A percentile compares a stretch with the other conserved stretches of the same genome.
These are phyloP conservation scores for Rhimphoctona megacephalus DNA, from an alignment of 2,888 invertebrate species.

Conservation along the genomic window DNA sequence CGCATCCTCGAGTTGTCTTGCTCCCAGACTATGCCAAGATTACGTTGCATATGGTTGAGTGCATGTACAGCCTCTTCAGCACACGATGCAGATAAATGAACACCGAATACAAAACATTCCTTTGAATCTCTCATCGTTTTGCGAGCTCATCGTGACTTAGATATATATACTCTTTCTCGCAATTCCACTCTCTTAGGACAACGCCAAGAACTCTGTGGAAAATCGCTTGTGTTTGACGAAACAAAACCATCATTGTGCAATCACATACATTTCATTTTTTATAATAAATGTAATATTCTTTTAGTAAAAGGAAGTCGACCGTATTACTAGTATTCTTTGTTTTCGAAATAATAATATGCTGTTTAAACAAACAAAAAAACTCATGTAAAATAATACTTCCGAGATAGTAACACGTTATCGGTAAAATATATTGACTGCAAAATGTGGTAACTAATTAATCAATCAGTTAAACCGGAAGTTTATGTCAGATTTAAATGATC, in stretches of 20 bases:
- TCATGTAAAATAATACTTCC: background rate
- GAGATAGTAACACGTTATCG: background rate
- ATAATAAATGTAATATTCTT: background rate
- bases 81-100: conserved; percentile 66
- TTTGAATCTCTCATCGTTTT: conserved; percentile 51
- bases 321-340: background rate
- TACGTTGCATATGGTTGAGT: conserved; percentile 42
- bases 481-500: background rate
- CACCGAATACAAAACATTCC: conserved; percentile 66
- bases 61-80: conserved; percentile 26
- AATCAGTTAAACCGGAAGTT: background rate
- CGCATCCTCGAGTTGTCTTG: conserved; percentile 39
- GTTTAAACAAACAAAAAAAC: background rate
- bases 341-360: background rate
- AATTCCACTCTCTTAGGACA: conserved; percentile 39
- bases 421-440: background rate
- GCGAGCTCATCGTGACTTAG: conserved; percentile 60
- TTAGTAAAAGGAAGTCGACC: background rate
- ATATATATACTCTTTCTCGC: conserved; percentile 45
- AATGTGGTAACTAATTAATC: background rate
- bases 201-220: conserved; percentile 38
- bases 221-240: conserved; percentile 37
- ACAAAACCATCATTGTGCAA: conserved; percentile 33
- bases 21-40: conserved; percentile 29
- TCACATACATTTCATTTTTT: conserved; percentile 11